Evolutionary conservation across 1,140 invertebrate species (phyloP), one percentile per base, ranked within the genome.

Genomic region (Mylabris phalerata): DNA sequence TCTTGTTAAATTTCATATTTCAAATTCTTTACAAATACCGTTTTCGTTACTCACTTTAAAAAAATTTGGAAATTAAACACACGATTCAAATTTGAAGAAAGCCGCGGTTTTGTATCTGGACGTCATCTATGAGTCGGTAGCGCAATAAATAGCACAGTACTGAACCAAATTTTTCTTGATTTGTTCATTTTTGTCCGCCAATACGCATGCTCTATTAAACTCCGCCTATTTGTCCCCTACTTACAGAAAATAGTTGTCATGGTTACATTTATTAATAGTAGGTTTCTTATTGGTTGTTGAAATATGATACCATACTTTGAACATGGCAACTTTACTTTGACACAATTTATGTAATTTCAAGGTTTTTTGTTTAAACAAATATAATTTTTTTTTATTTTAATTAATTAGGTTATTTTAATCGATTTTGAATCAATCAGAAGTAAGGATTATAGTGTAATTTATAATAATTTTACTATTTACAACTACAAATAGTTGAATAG

Each of bases 201-300:
- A 7, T 2, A 38, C 52, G 45, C 52, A 55, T 25, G 52, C 51
- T 46, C 25, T 11, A 5, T 25, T 47, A 39, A 24, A 40, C 27
- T 42, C n/a, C 45, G 45, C 44, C 52, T 41, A 19, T 24, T 47
- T 39, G 9, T 3, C 11, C 40, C 44, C 52, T 43, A 39, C 52
- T 44, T 40, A 24, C 10, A 11, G 4, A 38, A 10, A 9, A 10
- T 0, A 47, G 59, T 60, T 55, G 59, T 55, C 59, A 60, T 60
- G 52, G 59, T 60, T 55, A 60, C 59, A 40, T 41, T 60, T 55
- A 55, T 60, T 60, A 60, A 60, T 60, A 49, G 48, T 55, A 60
- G 51, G 59, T 55, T 60, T 55, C 48, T 41, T 25, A 60, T 60
- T 60, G 59, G 59, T 55, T 44, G 32, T 19, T 50, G 49, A 45